phyloP scores from a whole-genome alignment of 2,888 invertebrate genomes.

The Cynaeus angustus region DNA sequence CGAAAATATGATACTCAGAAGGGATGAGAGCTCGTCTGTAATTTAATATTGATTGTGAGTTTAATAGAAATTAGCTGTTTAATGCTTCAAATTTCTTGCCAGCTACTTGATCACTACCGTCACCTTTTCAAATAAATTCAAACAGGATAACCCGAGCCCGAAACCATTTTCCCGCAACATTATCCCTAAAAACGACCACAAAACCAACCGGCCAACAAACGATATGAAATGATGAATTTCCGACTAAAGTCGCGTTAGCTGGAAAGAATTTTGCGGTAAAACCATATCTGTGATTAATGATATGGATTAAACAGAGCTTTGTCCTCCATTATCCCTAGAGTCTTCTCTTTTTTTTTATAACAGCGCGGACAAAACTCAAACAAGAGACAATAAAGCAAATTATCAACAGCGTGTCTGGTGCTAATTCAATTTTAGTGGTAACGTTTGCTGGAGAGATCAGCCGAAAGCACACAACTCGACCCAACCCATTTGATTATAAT shows the following conservation, averaged over 20 bases:
- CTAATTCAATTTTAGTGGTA: constrained; percentile 42
- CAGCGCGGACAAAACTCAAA: constrained; percentile 26
- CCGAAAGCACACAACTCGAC: constrained; percentile 22
- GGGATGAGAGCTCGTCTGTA: too few relatives aligned
- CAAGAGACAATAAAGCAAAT: constrained; percentile 35
- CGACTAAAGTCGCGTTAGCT: background rate
- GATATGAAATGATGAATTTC: constrained; percentile 7
- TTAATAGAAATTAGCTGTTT: too few relatives aligned
- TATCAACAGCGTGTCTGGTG: constrained; percentile 33
- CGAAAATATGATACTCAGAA: too few relatives aligned
- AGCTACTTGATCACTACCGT: too few relatives aligned
- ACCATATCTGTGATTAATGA: constrained; percentile 10
- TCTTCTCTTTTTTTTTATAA: constrained; percentile 8
- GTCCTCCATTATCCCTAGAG: background rate
- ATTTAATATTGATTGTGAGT: too few relatives aligned
- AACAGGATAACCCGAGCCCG: constrained; percentile 2
- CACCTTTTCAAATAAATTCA: background rate
- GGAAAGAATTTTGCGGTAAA: background rate
- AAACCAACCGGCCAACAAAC: background rate
- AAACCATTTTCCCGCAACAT: constrained; percentile 1
- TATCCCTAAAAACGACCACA: background rate
- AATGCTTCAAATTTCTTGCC: too few relatives aligned
- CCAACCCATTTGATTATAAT: constrained; percentile 45
- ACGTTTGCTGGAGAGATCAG: constrained; percentile 38
- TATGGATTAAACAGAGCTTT: background rate